A percentile compares a stretch with the other conserved stretches of the same genome.
These are phyloP conservation scores for Eulacestoma nigropectus DNA, from an alignment of 2,113 vertebrate genomes.

Conservation along the genomic window DNA sequence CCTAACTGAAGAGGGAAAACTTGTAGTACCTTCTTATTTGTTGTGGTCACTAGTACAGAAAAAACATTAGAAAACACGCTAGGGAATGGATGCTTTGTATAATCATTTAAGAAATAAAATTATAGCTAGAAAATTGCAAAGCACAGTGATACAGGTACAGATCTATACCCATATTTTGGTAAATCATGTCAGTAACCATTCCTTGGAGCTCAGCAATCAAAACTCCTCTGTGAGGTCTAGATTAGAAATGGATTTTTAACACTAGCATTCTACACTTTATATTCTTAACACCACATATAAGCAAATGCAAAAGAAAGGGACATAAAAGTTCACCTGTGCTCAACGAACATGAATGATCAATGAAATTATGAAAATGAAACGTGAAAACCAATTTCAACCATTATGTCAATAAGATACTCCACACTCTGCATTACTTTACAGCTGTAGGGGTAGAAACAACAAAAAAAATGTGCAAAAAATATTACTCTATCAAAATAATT, in stretches of 20 bases:
- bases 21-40: not conserved
- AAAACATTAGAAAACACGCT: too few relatives aligned
- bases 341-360: not conserved
- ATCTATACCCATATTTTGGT: too few relatives aligned
- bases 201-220: not conserved
- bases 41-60: not conserved
- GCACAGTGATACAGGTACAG: not conserved
- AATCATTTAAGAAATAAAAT: too few relatives aligned
- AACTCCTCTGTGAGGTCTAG: not conserved
- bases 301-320: not conserved
- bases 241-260: not conserved
- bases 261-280: not conserved
- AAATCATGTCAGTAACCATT: not conserved
- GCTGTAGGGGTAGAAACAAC: not conserved
- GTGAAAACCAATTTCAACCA: not conserved
- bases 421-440: not conserved
- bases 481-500: not conserved
- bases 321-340: not conserved
- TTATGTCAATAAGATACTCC: not conserved
- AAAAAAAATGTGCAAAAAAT: not conserved
- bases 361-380: not conserved
- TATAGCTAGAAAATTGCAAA: too few relatives aligned
- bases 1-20: too few relatives aligned
- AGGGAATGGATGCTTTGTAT: too few relatives aligned
- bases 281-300: not conserved